phyloP scores from a whole-genome alignment of 2,797 vertebrate species.

The Crocodylus rhombifer region DNA sequence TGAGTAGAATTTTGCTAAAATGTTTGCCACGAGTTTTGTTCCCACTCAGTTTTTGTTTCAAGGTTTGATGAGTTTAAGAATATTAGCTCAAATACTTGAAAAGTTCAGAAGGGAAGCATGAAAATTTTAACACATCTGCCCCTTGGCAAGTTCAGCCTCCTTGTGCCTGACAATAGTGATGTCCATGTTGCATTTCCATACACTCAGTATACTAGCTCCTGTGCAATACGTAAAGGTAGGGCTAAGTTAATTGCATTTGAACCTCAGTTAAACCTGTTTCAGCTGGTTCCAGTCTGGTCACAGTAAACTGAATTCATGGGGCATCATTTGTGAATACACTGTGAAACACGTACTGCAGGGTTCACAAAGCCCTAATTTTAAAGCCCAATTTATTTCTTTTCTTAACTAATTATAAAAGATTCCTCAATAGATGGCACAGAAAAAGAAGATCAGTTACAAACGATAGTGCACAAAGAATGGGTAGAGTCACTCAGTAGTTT shows the following conservation, averaged over 20 bases:
- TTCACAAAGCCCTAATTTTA: conserved; percentile 45
- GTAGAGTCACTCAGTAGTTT: conserved; percentile 27
- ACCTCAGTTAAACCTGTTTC: background rate
- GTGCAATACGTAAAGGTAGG: background rate
- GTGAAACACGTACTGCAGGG: conserved; percentile 2
- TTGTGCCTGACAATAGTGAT: background rate
- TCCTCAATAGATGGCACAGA: conserved; percentile 17
- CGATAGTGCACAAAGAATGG: background rate
- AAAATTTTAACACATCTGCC: conserved; percentile 43
- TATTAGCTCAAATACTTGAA: conserved; percentile 18
- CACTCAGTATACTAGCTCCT: conserved; percentile 31
- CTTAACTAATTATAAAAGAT: conserved; percentile 22
- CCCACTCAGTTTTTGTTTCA: conserved; percentile 16
- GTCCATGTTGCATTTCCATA: background rate
- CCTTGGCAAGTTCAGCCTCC: background rate
- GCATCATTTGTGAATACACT: conserved; percentile 39
- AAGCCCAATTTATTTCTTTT: conserved; percentile 41
- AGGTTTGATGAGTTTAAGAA: conserved; percentile 5
- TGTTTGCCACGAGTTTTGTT: background rate
- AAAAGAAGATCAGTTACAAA: background rate
- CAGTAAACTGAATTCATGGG: conserved; percentile 57
- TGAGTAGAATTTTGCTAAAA: background rate
- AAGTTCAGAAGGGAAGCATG: conserved; percentile 29
- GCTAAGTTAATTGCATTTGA: conserved; percentile 61
- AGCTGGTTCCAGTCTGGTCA: conserved; percentile 55